phyloP scores from a whole-genome alignment of 2,888 invertebrate genomes.

The Palloptera scutellata region DNA sequence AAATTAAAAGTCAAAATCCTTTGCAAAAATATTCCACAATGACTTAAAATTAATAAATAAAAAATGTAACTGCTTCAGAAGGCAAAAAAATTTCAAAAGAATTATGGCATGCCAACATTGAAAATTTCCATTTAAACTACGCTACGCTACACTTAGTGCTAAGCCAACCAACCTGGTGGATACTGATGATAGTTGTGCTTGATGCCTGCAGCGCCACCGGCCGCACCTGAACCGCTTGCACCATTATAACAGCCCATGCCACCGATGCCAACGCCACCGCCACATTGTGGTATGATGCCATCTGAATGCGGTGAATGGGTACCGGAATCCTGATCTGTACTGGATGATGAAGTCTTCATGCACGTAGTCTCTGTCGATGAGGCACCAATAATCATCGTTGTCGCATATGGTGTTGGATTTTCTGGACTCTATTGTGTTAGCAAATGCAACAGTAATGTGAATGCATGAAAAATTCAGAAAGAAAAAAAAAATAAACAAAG shows the following conservation, averaged over 20 bases:
- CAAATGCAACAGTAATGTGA: constrained; percentile 5
- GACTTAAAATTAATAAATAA: neutral
- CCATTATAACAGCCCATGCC: neutral
- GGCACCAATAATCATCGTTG: constrained; percentile 72
- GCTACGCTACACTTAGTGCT: constrained; percentile 1
- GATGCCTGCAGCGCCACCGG: constrained; percentile 42
- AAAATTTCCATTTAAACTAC: neutral
- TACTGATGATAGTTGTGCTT: constrained; percentile 62
- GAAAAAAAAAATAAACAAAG: constrained; percentile 15
- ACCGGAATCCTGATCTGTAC: constrained; percentile 64
- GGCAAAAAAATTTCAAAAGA: neutral
- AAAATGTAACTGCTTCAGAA: neutral
- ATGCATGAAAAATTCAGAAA: constrained; percentile 6
- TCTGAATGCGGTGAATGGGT: constrained; percentile 64
- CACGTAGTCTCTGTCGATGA: constrained; percentile 63
- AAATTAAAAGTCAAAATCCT: constrained; percentile 11
- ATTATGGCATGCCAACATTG: constrained; percentile 12
- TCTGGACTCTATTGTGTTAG: constrained; percentile 65
- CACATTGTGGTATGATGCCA: constrained; percentile 53
- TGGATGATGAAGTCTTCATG: constrained; percentile 62
- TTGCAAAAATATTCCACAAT: neutral
- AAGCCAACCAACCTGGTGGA: constrained; percentile 54
- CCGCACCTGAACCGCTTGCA: constrained; percentile 21
- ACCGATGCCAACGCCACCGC: constrained; percentile 14
- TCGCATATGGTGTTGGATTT: constrained; percentile 77